Conservation (phyloP, 1,140 invertebrate genomes). For the Neodiprion fabricii region DNA sequence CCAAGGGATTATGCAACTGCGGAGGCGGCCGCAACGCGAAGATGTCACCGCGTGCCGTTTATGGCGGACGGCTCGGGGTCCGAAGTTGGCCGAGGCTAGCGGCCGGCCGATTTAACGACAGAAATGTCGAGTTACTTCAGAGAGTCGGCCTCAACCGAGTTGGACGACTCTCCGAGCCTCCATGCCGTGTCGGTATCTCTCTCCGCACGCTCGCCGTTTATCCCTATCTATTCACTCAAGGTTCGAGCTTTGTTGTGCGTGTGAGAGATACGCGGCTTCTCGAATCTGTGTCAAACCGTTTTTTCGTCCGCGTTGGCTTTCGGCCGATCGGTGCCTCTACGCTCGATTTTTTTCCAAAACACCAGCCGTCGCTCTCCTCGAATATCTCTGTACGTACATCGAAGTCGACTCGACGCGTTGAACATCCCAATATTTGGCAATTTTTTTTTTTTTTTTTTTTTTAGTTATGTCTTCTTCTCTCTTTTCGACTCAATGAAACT, state of each 20-base stretch:
- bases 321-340: too few species aligned
- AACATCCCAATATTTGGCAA: too few species aligned
- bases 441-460: too few species aligned
- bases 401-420: too few species aligned
- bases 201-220: not conserved
- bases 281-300: not conserved
- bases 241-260: not conserved
- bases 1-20: not conserved
- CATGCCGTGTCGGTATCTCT: not conserved
- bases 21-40: too few species aligned
- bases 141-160: not conserved
- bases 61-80: not conserved
- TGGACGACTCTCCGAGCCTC: not conserved
- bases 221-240: not conserved
- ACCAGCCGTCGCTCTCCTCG: too few species aligned
- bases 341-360: too few species aligned
- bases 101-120: conserved; percentile 6
- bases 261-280: not conserved
- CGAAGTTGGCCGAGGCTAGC: not conserved
- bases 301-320: not conserved
- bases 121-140: not conserved
- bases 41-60: not conserved
- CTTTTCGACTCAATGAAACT: too few species aligned
- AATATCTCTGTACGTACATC: too few species aligned
- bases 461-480: too few species aligned